phyloP scores from a whole-genome alignment of 64 coral and sea anemone species.

The Exaiptasia diaphana region DNA sequence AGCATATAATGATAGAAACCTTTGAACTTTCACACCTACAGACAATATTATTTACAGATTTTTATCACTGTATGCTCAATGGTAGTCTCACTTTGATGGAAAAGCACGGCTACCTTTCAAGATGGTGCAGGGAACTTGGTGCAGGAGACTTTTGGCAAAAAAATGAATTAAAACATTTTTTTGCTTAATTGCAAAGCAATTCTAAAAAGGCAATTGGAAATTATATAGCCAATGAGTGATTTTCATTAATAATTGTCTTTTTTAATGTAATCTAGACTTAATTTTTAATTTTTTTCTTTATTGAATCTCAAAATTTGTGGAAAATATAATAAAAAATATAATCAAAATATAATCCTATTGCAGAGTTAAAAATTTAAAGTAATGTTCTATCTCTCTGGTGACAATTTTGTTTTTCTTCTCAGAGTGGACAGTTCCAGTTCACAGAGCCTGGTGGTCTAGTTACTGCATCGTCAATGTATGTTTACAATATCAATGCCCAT shows the following conservation, averaged over 20 bases:
- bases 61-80: too few relatives aligned
- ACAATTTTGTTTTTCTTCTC: background rate
- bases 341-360: background rate
- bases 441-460: slow-evolving; percentile 7
- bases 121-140: too few relatives aligned
- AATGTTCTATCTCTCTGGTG: background rate
- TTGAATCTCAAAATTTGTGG: background rate
- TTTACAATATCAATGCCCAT: slow-evolving; percentile 65
- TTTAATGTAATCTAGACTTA: too few relatives aligned
- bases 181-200: too few relatives aligned
- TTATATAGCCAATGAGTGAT: background rate
- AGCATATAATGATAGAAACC: background rate
- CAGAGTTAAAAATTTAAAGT: background rate
- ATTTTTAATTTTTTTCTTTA: too few relatives aligned
- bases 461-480: slow-evolving; percentile 89
- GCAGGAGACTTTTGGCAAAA: too few relatives aligned
- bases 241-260: background rate
- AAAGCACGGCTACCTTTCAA: too few relatives aligned
- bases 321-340: background rate
- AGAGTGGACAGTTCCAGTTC: background rate
- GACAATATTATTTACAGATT: too few relatives aligned
- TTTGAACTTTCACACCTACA: background rate
- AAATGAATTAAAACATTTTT: too few relatives aligned
- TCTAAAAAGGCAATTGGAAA: too few relatives aligned
- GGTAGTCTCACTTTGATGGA: too few relatives aligned